Percentiles rank a stretch among this genome's conserved stretches.
phyloP scores from a whole-genome alignment of 2,113 vertebrate genomes.

The Crotalus helleri region DNA sequence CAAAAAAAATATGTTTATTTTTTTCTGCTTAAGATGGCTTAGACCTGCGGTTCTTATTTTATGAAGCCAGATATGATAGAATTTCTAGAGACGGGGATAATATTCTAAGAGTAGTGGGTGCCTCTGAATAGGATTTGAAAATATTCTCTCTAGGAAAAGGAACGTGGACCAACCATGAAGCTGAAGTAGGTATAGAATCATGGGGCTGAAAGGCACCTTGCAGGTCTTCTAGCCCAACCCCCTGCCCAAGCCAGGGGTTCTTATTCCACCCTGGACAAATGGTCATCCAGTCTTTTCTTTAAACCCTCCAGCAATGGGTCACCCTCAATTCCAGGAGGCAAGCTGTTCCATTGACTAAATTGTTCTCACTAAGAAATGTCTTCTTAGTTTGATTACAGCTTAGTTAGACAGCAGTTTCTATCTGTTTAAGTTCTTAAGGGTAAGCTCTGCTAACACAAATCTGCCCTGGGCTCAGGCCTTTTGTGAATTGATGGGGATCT shows the following conservation, averaged over 20 bases:
- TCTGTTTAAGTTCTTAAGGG: not conserved
- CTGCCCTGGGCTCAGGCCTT: not conserved
- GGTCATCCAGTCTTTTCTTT: not conserved
- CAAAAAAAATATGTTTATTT: constrained; percentile 59
- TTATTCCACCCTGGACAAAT: not conserved
- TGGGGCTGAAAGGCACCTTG: not conserved
- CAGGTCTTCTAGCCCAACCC: not conserved
- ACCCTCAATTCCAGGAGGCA: not conserved
- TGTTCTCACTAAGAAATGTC: not conserved
- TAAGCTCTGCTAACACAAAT: not conserved
- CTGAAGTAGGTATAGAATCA: not conserved
- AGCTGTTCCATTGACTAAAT: not conserved
- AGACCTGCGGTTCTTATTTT: not conserved
- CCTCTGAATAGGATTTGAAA: not conserved
- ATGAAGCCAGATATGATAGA: constrained; percentile 27
- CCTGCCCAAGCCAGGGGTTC: not conserved
- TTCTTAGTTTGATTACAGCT: not conserved
- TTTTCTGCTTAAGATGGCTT: constrained; percentile 44
- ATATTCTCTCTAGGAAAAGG: not conserved
- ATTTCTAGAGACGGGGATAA: not conserved
- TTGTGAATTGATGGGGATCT: fast-evolving
- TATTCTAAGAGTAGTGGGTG: constrained; percentile 20
- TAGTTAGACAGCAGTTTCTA: not conserved
- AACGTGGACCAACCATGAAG: not conserved
- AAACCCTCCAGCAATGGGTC: not conserved